Evolutionary conservation across 2,113 vertebrate genomes (phyloP), one percentile per base, ranked within the genome.

Genomic region (Ictalurus punctatus): DNA sequence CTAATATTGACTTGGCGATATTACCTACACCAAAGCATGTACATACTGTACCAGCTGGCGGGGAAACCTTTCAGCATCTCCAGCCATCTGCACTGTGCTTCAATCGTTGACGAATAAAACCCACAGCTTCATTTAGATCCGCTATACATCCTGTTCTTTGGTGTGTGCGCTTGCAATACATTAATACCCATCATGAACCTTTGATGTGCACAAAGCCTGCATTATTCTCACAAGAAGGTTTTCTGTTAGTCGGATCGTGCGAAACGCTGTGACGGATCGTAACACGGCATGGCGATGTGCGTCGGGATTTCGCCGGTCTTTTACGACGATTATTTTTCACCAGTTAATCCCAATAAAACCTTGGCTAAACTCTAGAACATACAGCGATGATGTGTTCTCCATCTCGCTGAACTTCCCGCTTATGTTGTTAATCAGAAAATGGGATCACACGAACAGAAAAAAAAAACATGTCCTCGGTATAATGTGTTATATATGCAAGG

Each of bases 131-230:
- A 34, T 83, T 34, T 82, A 86, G 84, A 58, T 8, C 52, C 17
- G 54, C 61, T 76, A 76, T 44, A 76, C 85, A 86, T 86, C 54
- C 85, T 27, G 71, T 79, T 30, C 37, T 63, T 79, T 59, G 79
- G 58, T 37, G 30, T 30, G 37, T 25, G 56, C 19, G 34, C 21
- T n/a, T 30, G 78, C 78, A 25, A 25, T 34, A 25, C 25, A 34
- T 58, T 83, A 61, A 23, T 21, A 14, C 59, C 30, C 34, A 83
- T 23, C 4, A 1, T 59, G 30, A 34, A 37, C 54, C 80, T 59
- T 14, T 34, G 56, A 58, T 61, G 56, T 59, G 56, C 23, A 83
- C 30, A 59, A 82, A 82, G 30, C 80, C 80, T 40, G 80, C 19
- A 37, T 23, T 37, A 83, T 59, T 59, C 80, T 37, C 30, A 21